These are phyloP conservation scores for Lates calcarifer DNA, from an alignment of 2,113 vertebrate genomes.

Conservation along the genomic window DNA sequence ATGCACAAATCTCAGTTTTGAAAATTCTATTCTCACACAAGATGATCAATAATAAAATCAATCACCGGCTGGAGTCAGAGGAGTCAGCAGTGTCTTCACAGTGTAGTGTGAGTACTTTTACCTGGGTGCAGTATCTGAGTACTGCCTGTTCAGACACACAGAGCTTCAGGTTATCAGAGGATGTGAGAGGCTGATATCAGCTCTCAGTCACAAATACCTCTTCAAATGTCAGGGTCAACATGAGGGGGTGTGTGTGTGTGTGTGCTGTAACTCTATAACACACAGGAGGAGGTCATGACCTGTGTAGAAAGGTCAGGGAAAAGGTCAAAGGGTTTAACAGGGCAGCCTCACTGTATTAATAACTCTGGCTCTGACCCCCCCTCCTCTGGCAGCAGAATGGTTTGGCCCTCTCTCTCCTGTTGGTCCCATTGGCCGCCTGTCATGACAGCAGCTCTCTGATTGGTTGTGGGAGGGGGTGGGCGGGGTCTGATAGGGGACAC, in stretches of 20 bases:
- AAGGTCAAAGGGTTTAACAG: constrained; percentile 46
- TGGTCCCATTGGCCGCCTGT: background rate
- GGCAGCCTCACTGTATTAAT: constrained; percentile 33
- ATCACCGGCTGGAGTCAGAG: too few relatives aligned
- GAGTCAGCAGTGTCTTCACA: background rate
- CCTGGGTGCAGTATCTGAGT: too few relatives aligned
- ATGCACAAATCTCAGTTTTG: too few relatives aligned
- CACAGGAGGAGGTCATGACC: constrained; percentile 32
- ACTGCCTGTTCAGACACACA: background rate
- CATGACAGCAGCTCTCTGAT: constrained; percentile 10
- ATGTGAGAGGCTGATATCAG: background rate
- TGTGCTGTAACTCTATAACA: constrained; percentile 21
- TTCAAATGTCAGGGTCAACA: constrained; percentile 46
- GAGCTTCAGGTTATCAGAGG: background rate
- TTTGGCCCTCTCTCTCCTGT: constrained; percentile 5
- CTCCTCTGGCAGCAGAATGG: constrained; percentile 10
- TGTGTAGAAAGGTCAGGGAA: constrained; percentile 40
- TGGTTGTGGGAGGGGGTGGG: constrained; percentile 34
- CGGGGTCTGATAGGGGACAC: background rate
- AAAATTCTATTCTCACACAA: too few relatives aligned
- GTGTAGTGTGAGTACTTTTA: background rate
- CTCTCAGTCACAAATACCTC: constrained; percentile 26
- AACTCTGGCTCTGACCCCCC: background rate
- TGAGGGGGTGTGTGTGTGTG: background rate
- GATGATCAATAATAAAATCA: too few relatives aligned